A percentile compares a stretch with the other conserved stretches of the same genome.
These are phyloP conservation scores for Telenomus remus DNA, from an alignment of 1,140 invertebrate species.

Conservation along the genomic window DNA sequence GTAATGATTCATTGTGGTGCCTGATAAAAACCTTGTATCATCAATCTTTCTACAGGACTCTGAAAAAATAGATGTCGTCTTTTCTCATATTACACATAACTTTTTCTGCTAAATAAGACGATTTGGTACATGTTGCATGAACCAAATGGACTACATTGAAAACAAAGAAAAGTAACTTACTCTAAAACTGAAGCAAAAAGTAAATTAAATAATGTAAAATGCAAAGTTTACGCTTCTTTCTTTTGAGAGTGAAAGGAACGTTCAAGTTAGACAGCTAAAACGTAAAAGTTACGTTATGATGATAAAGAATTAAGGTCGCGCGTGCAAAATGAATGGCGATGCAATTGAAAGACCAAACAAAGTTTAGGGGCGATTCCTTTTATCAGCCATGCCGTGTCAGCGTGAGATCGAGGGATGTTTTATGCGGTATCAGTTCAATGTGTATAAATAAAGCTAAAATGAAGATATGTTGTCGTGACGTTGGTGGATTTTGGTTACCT, in stretches of 20 bases:
- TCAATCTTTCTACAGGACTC: conserved; percentile 47
- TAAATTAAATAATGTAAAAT: conserved; percentile 5
- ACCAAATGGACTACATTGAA: too few relatives aligned
- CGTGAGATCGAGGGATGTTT: conserved; percentile 55
- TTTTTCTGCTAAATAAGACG: conserved; percentile 2
- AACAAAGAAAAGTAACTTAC: too few relatives aligned
- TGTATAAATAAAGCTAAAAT: conserved; percentile 24
- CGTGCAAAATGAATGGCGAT: conserved; percentile 9
- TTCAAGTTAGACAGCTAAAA: conserved; percentile 44
- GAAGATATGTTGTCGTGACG: conserved; percentile 59
- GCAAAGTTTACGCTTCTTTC: neutral
- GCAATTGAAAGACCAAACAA: conserved; percentile 12
- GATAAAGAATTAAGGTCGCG: conserved; percentile 42
- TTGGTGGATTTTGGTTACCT: conserved; percentile 60
- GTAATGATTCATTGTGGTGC: conserved; percentile 48
- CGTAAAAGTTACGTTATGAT: conserved; percentile 28
- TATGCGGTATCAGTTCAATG: conserved; percentile 48
- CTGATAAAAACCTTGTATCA: conserved; percentile 58
- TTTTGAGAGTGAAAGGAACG: conserved; percentile 15
- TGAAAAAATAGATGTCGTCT: conserved; percentile 10
- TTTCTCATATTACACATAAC: conserved; percentile 18
- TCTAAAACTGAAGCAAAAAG: conserved; percentile 1
- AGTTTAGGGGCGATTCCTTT: conserved; percentile 25
- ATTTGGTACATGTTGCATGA: too few relatives aligned
- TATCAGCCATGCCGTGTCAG: conserved; percentile 52